Conservation (phyloP, 2,888 invertebrate genomes). For the Arctia plantaginis region DNA sequence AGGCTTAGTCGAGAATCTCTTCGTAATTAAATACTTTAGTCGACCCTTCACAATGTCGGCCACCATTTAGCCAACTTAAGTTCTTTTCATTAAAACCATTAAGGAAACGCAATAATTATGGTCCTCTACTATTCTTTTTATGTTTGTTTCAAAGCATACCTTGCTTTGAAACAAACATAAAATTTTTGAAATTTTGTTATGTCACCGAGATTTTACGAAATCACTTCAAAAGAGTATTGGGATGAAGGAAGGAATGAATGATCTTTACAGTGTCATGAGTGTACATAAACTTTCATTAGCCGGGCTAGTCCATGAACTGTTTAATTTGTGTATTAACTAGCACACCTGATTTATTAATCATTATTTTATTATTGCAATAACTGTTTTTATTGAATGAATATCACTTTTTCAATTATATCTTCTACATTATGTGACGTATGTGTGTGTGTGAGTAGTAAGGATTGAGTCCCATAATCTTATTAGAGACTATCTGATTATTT, state of each 20-base stretch:
- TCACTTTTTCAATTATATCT: neutral
- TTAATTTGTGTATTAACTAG: no score
- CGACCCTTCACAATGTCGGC: constrained; percentile 61
- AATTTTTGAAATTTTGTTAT: constrained; percentile 4
- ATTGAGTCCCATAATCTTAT: neutral
- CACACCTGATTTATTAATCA: no score
- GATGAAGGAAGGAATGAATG: no score
- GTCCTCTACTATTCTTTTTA: constrained; percentile 32
- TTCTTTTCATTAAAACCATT: constrained; percentile 56
- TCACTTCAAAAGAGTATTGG: no score
- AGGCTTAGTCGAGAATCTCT: constrained; percentile 60
- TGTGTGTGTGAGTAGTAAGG: neutral
- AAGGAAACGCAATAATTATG: constrained; percentile 58
- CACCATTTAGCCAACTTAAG: constrained; percentile 57
- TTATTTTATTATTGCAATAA: no score
- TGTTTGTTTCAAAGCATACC: constrained; percentile 16
- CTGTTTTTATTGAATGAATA: neutral
- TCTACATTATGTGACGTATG: no score
- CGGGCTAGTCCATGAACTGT: neutral
- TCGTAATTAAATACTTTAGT: constrained; percentile 75
- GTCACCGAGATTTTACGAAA: neutral
- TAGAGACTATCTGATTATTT: neutral
- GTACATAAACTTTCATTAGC: neutral
- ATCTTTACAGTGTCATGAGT: neutral
- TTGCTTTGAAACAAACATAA: no score